Conservation (phyloP, 1,140 invertebrate species). For the Pseudomyrmex sp. region DNA sequence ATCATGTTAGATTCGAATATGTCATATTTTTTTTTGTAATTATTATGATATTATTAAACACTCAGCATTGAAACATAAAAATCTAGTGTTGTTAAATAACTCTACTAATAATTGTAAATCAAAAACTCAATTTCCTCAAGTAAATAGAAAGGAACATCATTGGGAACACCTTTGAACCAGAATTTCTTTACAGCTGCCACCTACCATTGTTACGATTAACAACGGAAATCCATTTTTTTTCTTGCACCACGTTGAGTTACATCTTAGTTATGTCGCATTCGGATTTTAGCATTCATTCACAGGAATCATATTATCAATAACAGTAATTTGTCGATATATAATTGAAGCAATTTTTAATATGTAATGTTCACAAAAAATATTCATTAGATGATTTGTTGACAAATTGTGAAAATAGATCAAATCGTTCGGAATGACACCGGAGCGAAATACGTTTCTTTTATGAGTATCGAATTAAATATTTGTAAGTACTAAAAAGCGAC, state of each 20-base stretch:
- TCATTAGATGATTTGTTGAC: conserved; percentile 1
- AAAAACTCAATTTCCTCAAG: conserved; percentile 80
- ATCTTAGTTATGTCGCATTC: conserved; percentile 71
- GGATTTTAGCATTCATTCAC: conserved; percentile 4
- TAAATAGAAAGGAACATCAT: conserved; percentile 81
- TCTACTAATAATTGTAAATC: conserved; percentile 78
- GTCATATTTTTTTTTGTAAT: conserved; percentile 70
- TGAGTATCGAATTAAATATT: not conserved
- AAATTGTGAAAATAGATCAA: not conserved
- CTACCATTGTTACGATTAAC: conserved; percentile 70
- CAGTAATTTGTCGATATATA: not conserved
- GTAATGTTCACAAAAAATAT: conserved; percentile 7
- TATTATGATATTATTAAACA: conserved; percentile 78
- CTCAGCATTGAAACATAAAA: conserved; percentile 81
- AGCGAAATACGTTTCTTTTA: not conserved
- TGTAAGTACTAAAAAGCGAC: conserved; percentile 61
- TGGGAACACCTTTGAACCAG: conserved; percentile 77
- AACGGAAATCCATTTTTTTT: conserved; percentile 68
- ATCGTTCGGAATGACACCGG: not conserved
- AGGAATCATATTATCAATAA: not conserved
- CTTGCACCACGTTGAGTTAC: conserved; percentile 65
- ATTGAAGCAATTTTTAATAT: not conserved
- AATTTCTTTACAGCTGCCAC: conserved; percentile 78
- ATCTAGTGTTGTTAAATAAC: conserved; percentile 80
- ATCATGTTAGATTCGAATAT: conserved; percentile 75